Evolutionary conservation across 2,113 vertebrate genomes (phyloP).

Genomic region (Promerops cafer): DNA sequence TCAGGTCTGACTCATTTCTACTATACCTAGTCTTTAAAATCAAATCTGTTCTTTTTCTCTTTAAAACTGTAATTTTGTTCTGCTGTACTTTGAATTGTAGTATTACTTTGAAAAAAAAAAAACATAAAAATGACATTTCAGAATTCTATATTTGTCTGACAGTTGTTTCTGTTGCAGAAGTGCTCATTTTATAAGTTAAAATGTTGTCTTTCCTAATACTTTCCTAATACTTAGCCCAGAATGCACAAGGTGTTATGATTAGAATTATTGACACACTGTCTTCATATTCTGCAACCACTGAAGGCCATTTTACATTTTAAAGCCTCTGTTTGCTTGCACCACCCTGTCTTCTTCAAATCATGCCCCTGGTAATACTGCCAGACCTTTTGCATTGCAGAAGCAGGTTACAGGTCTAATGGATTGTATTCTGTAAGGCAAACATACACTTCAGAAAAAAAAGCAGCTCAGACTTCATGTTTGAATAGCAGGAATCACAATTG

Average conservation of each 20-base stretch:
- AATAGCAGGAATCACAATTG: background rate
- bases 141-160: slow-evolving; percentile 60
- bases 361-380: background rate
- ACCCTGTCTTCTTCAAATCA: background rate
- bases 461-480: background rate
- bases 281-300: background rate
- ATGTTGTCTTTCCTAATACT: background rate
- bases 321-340: background rate
- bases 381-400: background rate
- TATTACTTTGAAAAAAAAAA: background rate
- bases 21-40: slow-evolving; percentile 33
- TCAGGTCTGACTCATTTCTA: slow-evolving; percentile 39
- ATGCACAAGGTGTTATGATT: background rate
- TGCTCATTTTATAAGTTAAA: slow-evolving; percentile 19
- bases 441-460: background rate
- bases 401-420: background rate
- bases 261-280: background rate
- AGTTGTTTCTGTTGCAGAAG: slow-evolving; percentile 35
- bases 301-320: background rate
- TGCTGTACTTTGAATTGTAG: background rate
- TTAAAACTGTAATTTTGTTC: slow-evolving; percentile 51
- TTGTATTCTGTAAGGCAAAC: background rate
- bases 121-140: slow-evolving; percentile 24
- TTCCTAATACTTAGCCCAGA: background rate
- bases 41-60: background rate